Base-by-base conservation (phyloP, 2,113 vertebrate genomes). In the Pampusana beccarii region DNA sequence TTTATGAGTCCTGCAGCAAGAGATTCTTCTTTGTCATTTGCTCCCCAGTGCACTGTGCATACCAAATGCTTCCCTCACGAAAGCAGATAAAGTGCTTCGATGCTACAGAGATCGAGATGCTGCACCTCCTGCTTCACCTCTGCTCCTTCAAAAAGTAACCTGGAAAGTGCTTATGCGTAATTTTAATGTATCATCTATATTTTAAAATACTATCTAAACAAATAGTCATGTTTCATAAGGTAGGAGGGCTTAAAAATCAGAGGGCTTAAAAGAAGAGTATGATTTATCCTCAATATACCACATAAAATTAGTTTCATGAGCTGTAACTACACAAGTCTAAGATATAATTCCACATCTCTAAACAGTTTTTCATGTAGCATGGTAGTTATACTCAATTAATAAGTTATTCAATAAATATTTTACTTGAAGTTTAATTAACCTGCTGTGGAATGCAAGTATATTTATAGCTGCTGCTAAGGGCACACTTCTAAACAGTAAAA, bases 361-460 rank as follows among this genome's bases (percentile, higher is more conserved):
- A 95, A 73, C 71, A 83, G 28, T 40, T 75, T 86, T 72, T 77
- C 38, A 34, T 79, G 23, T 61, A 88, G 61, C 29, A 34, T 89
- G 38, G 87, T 83, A 93, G 56, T 97, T 97, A 95, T 93, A 71
- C n/a, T 83, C 62, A 94, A 96, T 96, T 97, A 97, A 96, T 92
- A 96, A 95, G 69, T 90, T 96, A 86, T 66, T 85, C 78, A 97
- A 94, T 95, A 96, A 97, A 96, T 93, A 91, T 92, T 95, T 90
- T 94, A 96, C 95, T 93, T 94, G 73, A 81, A 78, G 53, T 70
- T 85, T 96, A 82, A 97, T 96, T 97, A 96, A 91, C 86, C 64
- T n/a, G 0, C 62, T 60, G n/a, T 54, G 71, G 87, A 93, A 75
- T 85, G 10, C 44, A 81, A 84, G 29, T 23, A 10, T 65, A 86